Evolutionary conservation across 2,113 vertebrate species (phyloP).

Genomic region (Reinhardtius hippoglossoides): DNA sequence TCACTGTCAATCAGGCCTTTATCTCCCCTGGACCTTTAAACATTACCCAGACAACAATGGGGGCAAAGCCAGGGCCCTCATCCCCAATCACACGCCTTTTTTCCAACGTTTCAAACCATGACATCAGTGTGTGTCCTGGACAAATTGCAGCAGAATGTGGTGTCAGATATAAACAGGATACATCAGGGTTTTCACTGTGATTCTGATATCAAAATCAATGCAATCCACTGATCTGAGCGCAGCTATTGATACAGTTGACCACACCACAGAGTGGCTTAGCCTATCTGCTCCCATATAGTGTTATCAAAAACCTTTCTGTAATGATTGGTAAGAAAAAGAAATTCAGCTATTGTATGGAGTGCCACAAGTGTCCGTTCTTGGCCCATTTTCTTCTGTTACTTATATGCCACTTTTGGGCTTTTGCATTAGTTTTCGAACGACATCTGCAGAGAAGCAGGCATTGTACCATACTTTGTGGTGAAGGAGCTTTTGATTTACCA

Average conservation of each 20-base stretch:
- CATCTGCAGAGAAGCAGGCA: too few relatives aligned
- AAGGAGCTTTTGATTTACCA: too few relatives aligned
- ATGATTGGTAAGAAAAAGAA: too few relatives aligned
- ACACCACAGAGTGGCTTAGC: background rate
- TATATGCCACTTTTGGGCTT: too few relatives aligned
- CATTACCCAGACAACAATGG: slow-evolving; percentile 65
- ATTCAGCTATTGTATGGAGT: background rate
- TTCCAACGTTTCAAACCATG: slow-evolving; percentile 55
- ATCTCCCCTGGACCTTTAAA: slow-evolving; percentile 70
- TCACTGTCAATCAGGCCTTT: slow-evolving; percentile 77
- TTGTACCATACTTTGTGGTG: too few relatives aligned
- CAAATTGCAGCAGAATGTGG: slow-evolving; percentile 14
- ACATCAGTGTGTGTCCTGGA: slow-evolving; percentile 50
- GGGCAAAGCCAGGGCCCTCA: slow-evolving; percentile 46
- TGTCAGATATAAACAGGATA: background rate
- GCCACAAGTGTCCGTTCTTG: background rate
- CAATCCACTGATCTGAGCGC: too few relatives aligned
- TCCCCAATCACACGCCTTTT: slow-evolving; percentile 58
- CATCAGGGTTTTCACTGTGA: background rate
- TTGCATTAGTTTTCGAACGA: too few relatives aligned
- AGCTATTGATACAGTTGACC: background rate
- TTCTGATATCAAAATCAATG: background rate
- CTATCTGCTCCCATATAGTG: background rate
- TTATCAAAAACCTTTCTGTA: too few relatives aligned
- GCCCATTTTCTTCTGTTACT: too few relatives aligned